Evolutionary conservation across 2,888 invertebrate genomes (phyloP).

Genomic region (Galerucella nymphaeae): DNA sequence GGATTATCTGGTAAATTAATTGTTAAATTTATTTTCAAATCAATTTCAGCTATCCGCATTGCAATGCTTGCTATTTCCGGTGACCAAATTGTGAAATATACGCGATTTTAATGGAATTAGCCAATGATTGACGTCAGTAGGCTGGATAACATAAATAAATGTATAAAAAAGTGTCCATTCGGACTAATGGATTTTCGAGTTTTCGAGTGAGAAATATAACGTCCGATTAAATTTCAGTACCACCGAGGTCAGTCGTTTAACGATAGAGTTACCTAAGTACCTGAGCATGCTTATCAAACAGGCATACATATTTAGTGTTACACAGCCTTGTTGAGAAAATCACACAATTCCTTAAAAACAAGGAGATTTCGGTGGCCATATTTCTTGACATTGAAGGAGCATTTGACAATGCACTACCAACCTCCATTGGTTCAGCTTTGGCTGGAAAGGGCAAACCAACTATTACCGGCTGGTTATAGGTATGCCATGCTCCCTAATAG

Average conservation of each 20-base stretch:
- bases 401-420: too few species aligned
- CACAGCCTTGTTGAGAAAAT: too few species aligned
- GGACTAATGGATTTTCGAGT: slow-evolving; percentile 12
- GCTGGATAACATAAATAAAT: not conserved
- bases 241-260: not conserved
- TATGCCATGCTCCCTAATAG: too few species aligned
- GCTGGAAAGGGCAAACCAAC: too few species aligned
- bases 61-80: not conserved
- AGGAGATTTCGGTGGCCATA: too few species aligned
- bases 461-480: too few species aligned
- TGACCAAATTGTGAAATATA: not conserved
- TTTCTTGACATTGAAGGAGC: too few species aligned
- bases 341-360: too few species aligned
- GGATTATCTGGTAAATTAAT: not conserved
- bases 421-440: too few species aligned
- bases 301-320: too few species aligned
- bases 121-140: slow-evolving; percentile 3
- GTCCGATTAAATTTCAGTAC: not conserved
- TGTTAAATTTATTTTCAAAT: not conserved
- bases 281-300: too few species aligned
- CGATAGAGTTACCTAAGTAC: not conserved
- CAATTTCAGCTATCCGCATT: not conserved
- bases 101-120: slow-evolving; percentile 5
- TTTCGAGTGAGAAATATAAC: not conserved
- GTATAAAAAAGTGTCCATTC: slow-evolving; percentile 15